These are phyloP conservation scores for Halcyon badia DNA, from an alignment of 2,797 vertebrate genomes.

Conservation along the genomic window DNA sequence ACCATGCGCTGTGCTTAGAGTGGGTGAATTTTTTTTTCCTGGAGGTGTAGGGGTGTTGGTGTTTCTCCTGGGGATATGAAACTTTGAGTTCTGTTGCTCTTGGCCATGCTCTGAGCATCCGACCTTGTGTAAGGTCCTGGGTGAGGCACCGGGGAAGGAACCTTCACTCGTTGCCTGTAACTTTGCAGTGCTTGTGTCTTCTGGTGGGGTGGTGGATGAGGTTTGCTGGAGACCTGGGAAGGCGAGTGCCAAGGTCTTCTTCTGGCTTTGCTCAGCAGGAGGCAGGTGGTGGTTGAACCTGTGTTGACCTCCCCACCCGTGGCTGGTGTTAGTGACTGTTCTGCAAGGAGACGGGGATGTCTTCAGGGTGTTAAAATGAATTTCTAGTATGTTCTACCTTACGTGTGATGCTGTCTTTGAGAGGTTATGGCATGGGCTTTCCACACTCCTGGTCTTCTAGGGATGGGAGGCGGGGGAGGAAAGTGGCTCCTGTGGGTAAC, in stretches of 20 bases:
- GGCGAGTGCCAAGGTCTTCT: not conserved
- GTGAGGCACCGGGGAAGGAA: not conserved
- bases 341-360: not conserved
- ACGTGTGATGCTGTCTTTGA: not conserved
- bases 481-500: not conserved
- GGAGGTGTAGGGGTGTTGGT: not conserved
- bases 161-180: not conserved
- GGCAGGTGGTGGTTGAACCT: not conserved
- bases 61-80: not conserved
- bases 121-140: rapidly evolving
- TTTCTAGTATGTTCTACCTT: not conserved
- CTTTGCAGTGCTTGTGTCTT: not conserved
- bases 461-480: not conserved
- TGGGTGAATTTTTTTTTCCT: not conserved
- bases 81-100: not conserved
- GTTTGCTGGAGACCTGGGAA: not conserved
- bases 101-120: not conserved
- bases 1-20: not conserved
- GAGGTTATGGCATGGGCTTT: not conserved
- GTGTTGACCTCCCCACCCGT: not conserved
- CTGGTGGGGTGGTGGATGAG: not conserved
- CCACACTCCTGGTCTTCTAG: not conserved
- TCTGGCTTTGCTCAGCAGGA: not conserved
- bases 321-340: not conserved
- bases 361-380: not conserved